Conservation (phyloP, 2,113 vertebrate species). For the Ictalurus punctatus region DNA sequence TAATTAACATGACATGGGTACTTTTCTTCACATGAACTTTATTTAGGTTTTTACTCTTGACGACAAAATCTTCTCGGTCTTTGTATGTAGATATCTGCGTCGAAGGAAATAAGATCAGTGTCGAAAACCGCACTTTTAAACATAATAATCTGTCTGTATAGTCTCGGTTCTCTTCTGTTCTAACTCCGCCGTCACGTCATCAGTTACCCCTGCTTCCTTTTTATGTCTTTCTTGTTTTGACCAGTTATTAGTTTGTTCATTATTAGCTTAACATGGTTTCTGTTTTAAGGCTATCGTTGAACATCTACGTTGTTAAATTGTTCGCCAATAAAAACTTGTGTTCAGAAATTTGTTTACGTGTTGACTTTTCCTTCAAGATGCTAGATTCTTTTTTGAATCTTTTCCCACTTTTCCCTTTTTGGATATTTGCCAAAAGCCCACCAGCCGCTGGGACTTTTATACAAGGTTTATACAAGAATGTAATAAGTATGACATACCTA, state of each 20-base stretch:
- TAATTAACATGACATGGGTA: not conserved
- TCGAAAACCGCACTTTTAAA: slow-evolving; percentile 24
- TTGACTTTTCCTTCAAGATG: not conserved
- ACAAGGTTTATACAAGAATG: not conserved
- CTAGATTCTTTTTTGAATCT: not conserved
- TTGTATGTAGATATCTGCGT: not conserved
- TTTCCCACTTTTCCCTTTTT: not conserved
- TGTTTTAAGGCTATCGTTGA: not conserved
- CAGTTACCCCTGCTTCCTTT: not conserved
- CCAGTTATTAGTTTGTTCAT: not conserved
- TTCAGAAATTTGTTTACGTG: not conserved
- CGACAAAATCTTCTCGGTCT: not conserved
- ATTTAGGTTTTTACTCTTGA: not conserved
- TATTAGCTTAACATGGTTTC: not conserved
- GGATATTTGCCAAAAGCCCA: not conserved
- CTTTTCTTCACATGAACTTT: not conserved
- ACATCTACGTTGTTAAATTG: not conserved
- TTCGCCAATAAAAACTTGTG: not conserved
- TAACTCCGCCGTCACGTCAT: not conserved
- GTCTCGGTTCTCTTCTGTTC: not conserved
- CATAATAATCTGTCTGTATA: not conserved
- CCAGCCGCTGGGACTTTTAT: not conserved
- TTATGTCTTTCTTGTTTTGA: not conserved
- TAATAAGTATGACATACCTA: not conserved
- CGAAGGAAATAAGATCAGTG: not conserved